Evolutionary conservation across 2,797 vertebrate genomes (phyloP).

Genomic region (Harpagifer antarcticus): DNA sequence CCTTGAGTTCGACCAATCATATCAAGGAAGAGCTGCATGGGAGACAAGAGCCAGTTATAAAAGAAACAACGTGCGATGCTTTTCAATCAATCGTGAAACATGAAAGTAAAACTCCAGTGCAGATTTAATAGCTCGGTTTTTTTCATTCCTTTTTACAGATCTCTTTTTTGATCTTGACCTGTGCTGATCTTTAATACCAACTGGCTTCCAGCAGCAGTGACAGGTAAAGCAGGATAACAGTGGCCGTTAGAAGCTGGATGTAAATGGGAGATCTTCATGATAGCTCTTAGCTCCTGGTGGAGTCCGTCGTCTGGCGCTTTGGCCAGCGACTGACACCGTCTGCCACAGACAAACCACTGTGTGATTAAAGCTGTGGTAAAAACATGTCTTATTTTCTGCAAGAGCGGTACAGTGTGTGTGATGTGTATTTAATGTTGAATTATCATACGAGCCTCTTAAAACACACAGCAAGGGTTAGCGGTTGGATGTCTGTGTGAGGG

Average conservation of each 20-base stretch:
- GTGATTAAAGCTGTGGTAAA: neutral
- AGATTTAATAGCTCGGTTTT: neutral
- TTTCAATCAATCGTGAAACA: neutral
- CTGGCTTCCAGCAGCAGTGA: neutral
- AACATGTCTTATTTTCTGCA: neutral
- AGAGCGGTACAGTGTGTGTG: neutral
- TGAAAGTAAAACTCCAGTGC: neutral
- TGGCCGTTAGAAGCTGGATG: slow-evolving; percentile 9
- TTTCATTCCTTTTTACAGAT: neutral
- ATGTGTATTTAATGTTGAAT: slow-evolving; percentile 7
- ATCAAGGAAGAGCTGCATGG: slow-evolving; percentile 88
- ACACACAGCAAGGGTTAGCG: neutral
- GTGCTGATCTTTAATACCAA: neutral
- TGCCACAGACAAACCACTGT: slow-evolving; percentile 54
- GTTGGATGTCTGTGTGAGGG: neutral
- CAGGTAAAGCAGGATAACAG: neutral
- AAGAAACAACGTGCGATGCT: neutral
- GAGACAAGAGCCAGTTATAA: neutral
- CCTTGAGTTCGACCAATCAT: slow-evolving; percentile 94
- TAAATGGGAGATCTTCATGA: slow-evolving; percentile 19
- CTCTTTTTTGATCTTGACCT: neutral
- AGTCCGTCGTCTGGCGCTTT: slow-evolving; percentile 64
- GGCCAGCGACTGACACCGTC: slow-evolving; percentile 67
- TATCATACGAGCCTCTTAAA: neutral
- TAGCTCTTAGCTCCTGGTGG: slow-evolving; percentile 35